phyloP scores from a whole-genome alignment of 1,140 invertebrate species.

The Drosophila equinoxialis region DNA sequence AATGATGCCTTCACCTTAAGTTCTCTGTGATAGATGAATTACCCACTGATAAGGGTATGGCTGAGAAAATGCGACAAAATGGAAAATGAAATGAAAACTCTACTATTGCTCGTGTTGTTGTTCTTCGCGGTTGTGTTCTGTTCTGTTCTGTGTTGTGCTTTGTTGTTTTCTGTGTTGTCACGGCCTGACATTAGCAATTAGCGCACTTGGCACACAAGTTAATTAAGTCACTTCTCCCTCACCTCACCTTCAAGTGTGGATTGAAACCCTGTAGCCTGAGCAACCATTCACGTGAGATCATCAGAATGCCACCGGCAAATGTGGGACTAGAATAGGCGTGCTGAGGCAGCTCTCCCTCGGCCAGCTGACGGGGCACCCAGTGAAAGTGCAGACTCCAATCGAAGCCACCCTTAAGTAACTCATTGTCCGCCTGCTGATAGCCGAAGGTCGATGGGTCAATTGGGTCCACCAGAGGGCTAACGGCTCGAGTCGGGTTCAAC shows the following conservation, averaged over 20 bases:
- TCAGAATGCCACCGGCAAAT: slow-evolving; percentile 91
- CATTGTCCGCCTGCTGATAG: slow-evolving; percentile 84
- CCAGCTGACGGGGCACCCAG: slow-evolving; percentile 89
- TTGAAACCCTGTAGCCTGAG: slow-evolving; percentile 92
- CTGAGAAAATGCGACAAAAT: slow-evolving; percentile 4
- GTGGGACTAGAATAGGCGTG: slow-evolving; percentile 86
- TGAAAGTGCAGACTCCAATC: slow-evolving; percentile 98
- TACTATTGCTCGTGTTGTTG: neutral
- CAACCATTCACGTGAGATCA: slow-evolving; percentile 90
- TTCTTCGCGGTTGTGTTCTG: neutral
- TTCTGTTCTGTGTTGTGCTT: slow-evolving; percentile 30
- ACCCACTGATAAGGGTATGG: neutral
- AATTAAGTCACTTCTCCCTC: slow-evolving; percentile 44
- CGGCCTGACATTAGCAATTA: slow-evolving; percentile 60
- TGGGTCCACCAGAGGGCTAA: slow-evolving; percentile 86
- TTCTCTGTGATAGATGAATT: neutral
- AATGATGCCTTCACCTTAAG: too few species aligned
- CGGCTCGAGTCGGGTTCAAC: slow-evolving; percentile 77
- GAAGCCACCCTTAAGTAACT: slow-evolving; percentile 92
- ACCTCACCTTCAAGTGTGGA: slow-evolving; percentile 85
- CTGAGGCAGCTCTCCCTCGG: slow-evolving; percentile 23
- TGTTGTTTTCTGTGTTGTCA: slow-evolving; percentile 28
- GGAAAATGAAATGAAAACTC: slow-evolving; percentile 1
- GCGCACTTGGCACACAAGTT: slow-evolving; percentile 49
- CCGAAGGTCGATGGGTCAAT: slow-evolving; percentile 86